Base-by-base conservation (phyloP, 2,797 vertebrate genomes). In the Paratrypauchen microcephalus region DNA sequence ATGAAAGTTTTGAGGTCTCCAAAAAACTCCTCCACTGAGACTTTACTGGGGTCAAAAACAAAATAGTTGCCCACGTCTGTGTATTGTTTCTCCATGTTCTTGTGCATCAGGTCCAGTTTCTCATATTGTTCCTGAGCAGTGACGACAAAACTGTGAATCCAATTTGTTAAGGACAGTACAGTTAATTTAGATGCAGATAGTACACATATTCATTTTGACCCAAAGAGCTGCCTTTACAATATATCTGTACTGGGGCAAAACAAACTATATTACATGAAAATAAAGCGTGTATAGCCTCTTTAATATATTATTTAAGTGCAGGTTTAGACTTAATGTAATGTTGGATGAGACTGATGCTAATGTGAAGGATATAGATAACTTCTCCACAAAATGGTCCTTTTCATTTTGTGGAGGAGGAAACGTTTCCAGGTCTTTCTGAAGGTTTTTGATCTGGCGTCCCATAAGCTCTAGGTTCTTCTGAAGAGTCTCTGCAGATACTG, bases 61-160 rank as follows among this genome's bases (percentile, higher is more conserved):
- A 93, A 96, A 76, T 90, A 94, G 0, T 87, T 81, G 12, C 94
- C 94, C 62, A 96, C 63, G 48, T 95, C 93, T 6, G 12, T 75
- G 18, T 90, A 97, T 16, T 95, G 91, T 23, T 89, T 94, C 79
- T 96, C 94, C 95, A 95, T 95, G 82, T 95, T 94, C n/a, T 92
- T 93, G 39, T 94, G 92, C 94, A 96, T 91, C 89, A 95, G 74
- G 47, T 91, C 85, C 67, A 97, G 86, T 82, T 94, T 96, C 74
- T 94, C 94, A 59, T 93, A 92, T 65, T 94, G 92, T 32, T 96
- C 95, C 28, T 87, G 83, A 0, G 95, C 94, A 0, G 28, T 83
- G 66, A 75, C 86, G n/a, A 95, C 89, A 87, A 97, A 97, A 81
- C 86, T 93, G 95, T 94, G 69, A 71, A 66, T 26, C 74, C 48